These are phyloP conservation scores for Theropithecus gelada DNA, from an alignment of 2,113 vertebrate species.

Conservation along the genomic window DNA sequence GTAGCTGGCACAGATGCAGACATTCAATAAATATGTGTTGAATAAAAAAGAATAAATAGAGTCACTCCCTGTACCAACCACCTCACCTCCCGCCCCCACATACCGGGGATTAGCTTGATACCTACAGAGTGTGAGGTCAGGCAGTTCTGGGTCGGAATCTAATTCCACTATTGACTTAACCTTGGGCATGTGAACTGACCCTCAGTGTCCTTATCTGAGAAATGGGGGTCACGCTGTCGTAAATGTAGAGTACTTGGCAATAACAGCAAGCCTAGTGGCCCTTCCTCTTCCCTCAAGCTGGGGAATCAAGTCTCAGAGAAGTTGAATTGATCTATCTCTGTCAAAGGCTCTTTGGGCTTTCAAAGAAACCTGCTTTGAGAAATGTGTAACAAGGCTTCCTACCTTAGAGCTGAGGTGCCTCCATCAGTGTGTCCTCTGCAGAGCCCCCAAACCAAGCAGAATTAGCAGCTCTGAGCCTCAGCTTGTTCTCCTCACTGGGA, in stretches of 20 bases:
- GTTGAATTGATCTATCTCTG: not conserved
- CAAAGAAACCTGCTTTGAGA: not conserved
- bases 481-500: not conserved
- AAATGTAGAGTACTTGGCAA: not conserved
- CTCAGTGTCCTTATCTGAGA: not conserved
- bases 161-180: not conserved
- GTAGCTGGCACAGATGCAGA: not conserved
- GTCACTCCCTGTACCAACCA: not conserved
- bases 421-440: not conserved
- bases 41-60: not conserved
- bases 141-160: not conserved
- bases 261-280: not conserved
- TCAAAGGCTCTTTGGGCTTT: not conserved
- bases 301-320: not conserved
- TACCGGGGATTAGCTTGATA: not conserved
- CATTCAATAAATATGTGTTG: not conserved
- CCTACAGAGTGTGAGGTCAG: not conserved
- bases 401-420: not conserved
- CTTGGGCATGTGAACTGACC: not conserved
- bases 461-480: not conserved
- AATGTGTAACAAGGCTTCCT: not conserved
- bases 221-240: not conserved
- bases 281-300: not conserved
- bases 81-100: too few relatives aligned
- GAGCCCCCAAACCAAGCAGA: not conserved